These are phyloP conservation scores for Scolopax rusticola DNA, from an alignment of 2,797 vertebrate genomes.

Conservation along the genomic window DNA sequence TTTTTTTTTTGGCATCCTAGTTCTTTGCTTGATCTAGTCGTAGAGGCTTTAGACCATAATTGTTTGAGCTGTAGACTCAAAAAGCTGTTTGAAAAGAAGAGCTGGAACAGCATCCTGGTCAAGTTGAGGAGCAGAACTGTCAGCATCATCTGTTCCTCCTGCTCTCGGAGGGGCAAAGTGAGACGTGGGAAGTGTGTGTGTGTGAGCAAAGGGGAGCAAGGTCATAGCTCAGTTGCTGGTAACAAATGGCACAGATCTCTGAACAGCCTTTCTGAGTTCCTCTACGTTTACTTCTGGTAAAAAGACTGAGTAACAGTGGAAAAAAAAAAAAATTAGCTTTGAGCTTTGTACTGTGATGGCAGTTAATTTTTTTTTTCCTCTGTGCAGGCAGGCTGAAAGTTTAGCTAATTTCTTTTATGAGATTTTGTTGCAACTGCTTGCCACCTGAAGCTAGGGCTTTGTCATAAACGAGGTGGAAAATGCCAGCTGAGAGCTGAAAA, in stretches of 20 bases:
- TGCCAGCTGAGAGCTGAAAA: neutral
- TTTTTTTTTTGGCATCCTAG: neutral
- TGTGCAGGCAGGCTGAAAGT: neutral
- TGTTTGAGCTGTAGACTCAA: neutral
- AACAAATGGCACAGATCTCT: neutral
- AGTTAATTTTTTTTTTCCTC: neutral
- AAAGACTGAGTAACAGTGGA: neutral
- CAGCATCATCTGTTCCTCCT: neutral
- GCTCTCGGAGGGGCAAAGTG: accelerated
- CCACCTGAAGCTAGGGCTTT: neutral
- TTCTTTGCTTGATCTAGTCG: neutral
- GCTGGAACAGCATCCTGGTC: neutral
- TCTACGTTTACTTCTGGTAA: neutral
- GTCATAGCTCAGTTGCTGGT: neutral
- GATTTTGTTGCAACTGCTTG: neutral
- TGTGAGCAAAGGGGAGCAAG: neutral
- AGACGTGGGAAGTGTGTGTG: neutral
- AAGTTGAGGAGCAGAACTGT: neutral
- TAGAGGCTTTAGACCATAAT: neutral
- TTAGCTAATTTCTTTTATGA: neutral
- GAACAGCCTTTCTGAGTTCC: accelerated
- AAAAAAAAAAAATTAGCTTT: neutral
- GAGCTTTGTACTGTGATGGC: neutral
- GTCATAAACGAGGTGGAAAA: neutral
- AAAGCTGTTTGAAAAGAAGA: neutral